Base-by-base conservation (phyloP, 2,113 vertebrate genomes). In the Ancistrus triradiatus region DNA sequence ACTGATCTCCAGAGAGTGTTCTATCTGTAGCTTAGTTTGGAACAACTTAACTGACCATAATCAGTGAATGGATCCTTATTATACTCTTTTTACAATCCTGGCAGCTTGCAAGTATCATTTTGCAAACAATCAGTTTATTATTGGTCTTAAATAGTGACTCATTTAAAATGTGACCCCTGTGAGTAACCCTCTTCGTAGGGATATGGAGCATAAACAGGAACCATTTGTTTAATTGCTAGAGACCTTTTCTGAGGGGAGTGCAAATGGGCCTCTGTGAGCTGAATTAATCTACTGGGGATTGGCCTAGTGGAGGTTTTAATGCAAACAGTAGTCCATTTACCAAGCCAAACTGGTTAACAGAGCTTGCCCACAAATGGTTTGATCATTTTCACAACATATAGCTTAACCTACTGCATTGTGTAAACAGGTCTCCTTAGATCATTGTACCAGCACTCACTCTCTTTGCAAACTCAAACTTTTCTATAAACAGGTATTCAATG, bases 191-290 rank as follows among this genome's bases (percentile, higher is more conserved):
- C 86, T 88, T 93, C 84, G 89, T 91, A 87, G 90, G 87, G 86
- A 93, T 87, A 91, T 82, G 87, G 88, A 94, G 92, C 86, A 89
- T 93, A 98, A 98, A 97, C 91, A 95, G 92, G 91, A 93, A 93
- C 90, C 93, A 91, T 90, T 89, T 88, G 83, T 92, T 81, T 94
- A 94, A 98, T 95, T 95, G 92, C 91, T 84, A 83, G 69, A 67
- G 37, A 43, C 27, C 81, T 83, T 87, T 71, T 67, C 38, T 46
- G 50, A 44, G 46, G 49, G 48, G 9, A 18, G 42, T 86, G 91
- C 92, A 94, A 95, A 94, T 94, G 92, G 92, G 88, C 91, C 90
- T 91, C 80, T 79, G 91, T 85, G 91, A 93, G 91, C 91, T 87
- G 89, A 93, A 95, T 91, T 84, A 90, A 93, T 89, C 93, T 92